Evolutionary conservation across 2,888 invertebrate species (phyloP).

Genomic region (Chironomus tentans): DNA sequence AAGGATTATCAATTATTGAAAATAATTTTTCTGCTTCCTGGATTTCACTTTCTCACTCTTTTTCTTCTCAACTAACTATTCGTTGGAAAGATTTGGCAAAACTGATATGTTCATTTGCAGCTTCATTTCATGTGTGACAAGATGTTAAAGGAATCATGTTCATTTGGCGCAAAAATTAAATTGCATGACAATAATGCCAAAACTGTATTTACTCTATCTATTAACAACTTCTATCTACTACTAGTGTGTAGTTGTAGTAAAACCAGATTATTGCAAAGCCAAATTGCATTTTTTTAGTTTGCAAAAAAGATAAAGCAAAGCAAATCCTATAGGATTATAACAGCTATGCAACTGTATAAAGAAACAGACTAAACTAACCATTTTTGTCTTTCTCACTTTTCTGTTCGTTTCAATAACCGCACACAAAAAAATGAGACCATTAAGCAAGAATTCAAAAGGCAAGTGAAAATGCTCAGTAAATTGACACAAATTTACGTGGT

Average conservation of each 20-base stretch:
- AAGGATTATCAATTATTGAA: constrained; percentile 19
- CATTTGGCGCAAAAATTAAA: constrained; percentile 24
- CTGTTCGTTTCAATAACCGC: background rate
- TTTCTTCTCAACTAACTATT: background rate
- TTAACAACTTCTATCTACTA: background rate
- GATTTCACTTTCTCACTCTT: background rate
- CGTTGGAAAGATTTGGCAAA: constrained; percentile 1
- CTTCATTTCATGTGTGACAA: constrained; percentile 3
- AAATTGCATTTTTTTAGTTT: constrained; percentile 11
- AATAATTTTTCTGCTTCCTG: constrained; percentile 7
- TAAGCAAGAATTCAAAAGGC: background rate
- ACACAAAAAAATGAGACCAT: background rate
- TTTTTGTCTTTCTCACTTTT: background rate
- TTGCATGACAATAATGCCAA: background rate
- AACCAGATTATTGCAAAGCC: background rate
- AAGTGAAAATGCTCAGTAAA: constrained; percentile 17
- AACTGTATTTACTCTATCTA: constrained; percentile 18
- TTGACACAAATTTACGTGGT: background rate
- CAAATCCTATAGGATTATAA: constrained; percentile 18
- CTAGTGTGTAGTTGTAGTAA: background rate
- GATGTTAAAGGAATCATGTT: constrained; percentile 1
- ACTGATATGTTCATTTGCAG: constrained; percentile 23
- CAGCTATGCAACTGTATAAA: background rate
- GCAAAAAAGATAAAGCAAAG: constrained; percentile 3
- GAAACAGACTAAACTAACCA: background rate